These are phyloP conservation scores for Sycobia sp. DNA, from an alignment of 1,140 invertebrate genomes.

Conservation along the genomic window DNA sequence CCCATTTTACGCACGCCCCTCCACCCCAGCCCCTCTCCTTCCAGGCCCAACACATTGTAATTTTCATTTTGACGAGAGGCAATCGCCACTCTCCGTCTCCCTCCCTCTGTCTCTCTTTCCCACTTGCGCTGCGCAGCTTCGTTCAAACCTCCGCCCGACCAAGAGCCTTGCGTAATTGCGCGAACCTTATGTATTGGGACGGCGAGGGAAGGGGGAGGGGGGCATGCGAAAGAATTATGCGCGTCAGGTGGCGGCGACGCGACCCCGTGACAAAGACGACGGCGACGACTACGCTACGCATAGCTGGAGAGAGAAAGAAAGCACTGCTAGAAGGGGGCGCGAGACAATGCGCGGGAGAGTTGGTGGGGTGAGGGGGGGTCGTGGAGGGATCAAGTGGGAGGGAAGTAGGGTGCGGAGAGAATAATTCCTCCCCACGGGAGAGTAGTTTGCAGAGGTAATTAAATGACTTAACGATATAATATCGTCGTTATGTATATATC, in stretches of 20 bases:
- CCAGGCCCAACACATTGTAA: slow-evolving; percentile 17
- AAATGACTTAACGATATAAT: slow-evolving; percentile 64
- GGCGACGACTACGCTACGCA: too few species aligned
- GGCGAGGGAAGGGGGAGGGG: too few species aligned
- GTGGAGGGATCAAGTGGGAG: slow-evolving; percentile 24
- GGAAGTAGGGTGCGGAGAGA: slow-evolving; percentile 40
- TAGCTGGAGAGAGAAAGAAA: too few species aligned
- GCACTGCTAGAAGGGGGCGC: too few species aligned
- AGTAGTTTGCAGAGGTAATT: slow-evolving; percentile 63
- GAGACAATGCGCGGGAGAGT: background rate
- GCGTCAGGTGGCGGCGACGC: slow-evolving; percentile 12
- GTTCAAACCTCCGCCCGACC: too few species aligned
- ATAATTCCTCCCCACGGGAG: slow-evolving; percentile 52
- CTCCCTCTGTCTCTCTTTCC: too few species aligned
- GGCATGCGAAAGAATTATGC: slow-evolving; percentile 24
- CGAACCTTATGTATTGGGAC: too few species aligned
- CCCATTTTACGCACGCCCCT: too few species aligned
- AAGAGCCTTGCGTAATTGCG: slow-evolving; percentile 27
- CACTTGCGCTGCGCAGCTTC: background rate
- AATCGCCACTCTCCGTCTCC: too few species aligned
- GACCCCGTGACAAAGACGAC: slow-evolving; percentile 19
- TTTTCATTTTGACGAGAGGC: slow-evolving; percentile 33
- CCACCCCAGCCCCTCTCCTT: too few species aligned
- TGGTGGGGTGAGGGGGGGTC: background rate
- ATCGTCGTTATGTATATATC: slow-evolving; percentile 41